Percentiles rank a stretch among this genome's conserved stretches.
Conservation (phyloP, 2,113 vertebrate genomes). For the Helogale parvula region DNA sequence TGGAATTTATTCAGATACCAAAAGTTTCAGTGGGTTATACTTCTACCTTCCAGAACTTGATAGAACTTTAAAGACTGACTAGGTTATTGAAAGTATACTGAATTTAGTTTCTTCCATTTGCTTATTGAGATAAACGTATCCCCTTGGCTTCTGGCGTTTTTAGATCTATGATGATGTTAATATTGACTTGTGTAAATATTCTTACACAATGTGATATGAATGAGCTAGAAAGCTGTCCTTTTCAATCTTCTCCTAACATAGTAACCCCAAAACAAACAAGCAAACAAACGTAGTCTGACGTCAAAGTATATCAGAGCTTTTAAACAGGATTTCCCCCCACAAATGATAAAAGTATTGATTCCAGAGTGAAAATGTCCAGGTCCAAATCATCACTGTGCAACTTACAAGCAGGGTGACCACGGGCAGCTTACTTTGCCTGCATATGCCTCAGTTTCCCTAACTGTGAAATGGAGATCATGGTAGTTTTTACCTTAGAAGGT, state of each 20-base stretch:
- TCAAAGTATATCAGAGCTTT: not conserved
- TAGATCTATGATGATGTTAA: not conserved
- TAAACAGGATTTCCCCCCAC: not conserved
- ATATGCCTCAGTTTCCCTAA: not conserved
- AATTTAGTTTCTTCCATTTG: not conserved
- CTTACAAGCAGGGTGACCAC: not conserved
- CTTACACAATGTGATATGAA: not conserved
- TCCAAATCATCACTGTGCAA: not conserved
- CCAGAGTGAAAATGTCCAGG: not conserved
- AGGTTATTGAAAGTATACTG: not conserved
- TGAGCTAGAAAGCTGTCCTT: not conserved
- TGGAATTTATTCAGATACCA: not conserved
- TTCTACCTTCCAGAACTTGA: not conserved
- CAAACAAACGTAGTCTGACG: not conserved
- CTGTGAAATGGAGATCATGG: not conserved
- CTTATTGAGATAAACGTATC: not conserved
- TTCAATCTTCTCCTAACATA: not conserved
- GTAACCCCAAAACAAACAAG: not conserved
- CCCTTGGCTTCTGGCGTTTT: not conserved
- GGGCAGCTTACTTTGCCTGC: not conserved
- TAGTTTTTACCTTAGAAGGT: not conserved
- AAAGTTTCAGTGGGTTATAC: not conserved
- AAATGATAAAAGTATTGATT: not conserved
- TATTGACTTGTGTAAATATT: not conserved
- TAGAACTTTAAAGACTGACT: constrained; percentile 11